Evolutionary conservation across 1,140 invertebrate species (phyloP).

Genomic region (Anagrus nilaparvatae): DNA sequence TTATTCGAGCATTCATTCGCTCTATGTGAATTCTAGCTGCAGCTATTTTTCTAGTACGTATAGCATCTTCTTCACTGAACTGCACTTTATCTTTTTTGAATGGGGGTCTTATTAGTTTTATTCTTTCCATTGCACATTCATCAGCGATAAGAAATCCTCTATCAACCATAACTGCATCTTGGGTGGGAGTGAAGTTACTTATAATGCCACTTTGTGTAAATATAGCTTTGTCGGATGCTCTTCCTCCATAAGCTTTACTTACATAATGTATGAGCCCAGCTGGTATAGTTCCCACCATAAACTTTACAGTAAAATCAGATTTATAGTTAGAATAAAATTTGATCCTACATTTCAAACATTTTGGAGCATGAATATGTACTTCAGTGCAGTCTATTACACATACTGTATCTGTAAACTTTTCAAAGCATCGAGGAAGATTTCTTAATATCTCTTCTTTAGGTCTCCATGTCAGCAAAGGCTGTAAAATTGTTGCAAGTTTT

Average conservation of each 20-base stretch:
- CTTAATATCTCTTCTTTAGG: not conserved
- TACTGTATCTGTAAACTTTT: not conserved
- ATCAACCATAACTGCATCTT: slow-evolving; percentile 4
- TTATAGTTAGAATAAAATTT: not conserved
- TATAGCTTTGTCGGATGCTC: slow-evolving; percentile 5
- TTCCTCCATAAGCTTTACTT: not conserved
- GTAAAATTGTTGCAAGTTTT: not conserved
- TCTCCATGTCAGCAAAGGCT: not conserved
- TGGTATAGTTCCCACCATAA: slow-evolving; percentile 3
- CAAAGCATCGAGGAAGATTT: not conserved
- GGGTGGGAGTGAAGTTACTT: not conserved
- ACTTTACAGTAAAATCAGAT: not conserved
- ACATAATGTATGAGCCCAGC: not conserved
- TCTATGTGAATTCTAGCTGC: slow-evolving; percentile 12
- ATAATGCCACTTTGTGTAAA: slow-evolving; percentile 5
- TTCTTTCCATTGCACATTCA: not conserved
- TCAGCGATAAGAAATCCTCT: not conserved
- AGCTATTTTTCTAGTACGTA: slow-evolving; percentile 5
- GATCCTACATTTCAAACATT: not conserved
- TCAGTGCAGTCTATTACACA: not conserved
- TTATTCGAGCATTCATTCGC: slow-evolving; percentile 12
- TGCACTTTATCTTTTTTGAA: slow-evolving; percentile 5
- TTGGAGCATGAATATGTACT: not conserved
- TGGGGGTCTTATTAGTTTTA: slow-evolving; percentile 2
- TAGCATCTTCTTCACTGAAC: slow-evolving; percentile 2